A percentile compares a stretch with the other conserved stretches of the same genome.
Evolutionary conservation across 2,113 vertebrate genomes (phyloP).

Genomic region (Gymnogyps californianus): DNA sequence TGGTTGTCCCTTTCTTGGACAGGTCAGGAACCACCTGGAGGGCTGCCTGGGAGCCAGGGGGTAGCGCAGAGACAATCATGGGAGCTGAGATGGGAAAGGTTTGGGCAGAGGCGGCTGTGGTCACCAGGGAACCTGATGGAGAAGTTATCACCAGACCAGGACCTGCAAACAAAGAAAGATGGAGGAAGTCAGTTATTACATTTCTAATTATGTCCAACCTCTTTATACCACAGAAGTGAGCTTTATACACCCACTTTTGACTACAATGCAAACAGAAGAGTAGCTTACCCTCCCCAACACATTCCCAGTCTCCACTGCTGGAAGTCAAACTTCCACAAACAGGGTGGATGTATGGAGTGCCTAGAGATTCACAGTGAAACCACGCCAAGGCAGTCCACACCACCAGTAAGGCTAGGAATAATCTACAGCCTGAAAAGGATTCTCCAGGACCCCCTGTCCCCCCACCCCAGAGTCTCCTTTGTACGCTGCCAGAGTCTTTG

Average conservation of each 20-base stretch:
- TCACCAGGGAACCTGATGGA: conserved; percentile 92
- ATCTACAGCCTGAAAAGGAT: background rate
- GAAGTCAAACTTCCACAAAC: background rate
- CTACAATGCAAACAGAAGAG: background rate
- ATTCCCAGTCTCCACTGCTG: background rate
- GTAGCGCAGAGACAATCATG: conserved; percentile 94
- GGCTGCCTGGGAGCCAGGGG: conserved; percentile 79
- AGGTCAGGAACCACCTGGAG: conserved; percentile 81
- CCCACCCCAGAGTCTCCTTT: background rate
- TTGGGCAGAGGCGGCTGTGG: conserved; percentile 83
- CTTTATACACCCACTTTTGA: background rate
- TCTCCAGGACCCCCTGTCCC: background rate
- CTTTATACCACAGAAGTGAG: background rate
- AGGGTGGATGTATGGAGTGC: background rate
- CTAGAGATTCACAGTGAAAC: background rate
- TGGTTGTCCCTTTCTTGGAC: conserved; percentile 74
- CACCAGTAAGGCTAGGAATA: background rate
- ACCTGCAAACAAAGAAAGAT: conserved; percentile 71
- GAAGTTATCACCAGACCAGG: conserved; percentile 95
- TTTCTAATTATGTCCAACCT: background rate
- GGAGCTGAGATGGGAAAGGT: conserved; percentile 90
- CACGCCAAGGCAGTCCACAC: background rate
- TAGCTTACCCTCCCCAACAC: background rate
- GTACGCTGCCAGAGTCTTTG: accelerated
- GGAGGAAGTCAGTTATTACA: conserved; percentile 1